phyloP scores from a whole-genome alignment of 2,888 invertebrate genomes.

The Linyphia triangularis region DNA sequence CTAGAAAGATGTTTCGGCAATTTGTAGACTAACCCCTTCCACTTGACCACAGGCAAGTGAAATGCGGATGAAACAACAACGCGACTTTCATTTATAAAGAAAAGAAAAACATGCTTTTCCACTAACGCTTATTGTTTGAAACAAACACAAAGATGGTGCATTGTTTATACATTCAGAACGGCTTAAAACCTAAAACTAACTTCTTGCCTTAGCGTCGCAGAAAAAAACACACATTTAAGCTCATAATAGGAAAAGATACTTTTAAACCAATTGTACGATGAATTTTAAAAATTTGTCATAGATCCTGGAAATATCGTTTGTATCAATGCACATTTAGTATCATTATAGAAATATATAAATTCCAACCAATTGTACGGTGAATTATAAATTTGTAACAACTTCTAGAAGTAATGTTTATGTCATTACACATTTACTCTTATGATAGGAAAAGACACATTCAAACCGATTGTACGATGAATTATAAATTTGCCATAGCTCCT shows the following conservation, averaged over 20 bases:
- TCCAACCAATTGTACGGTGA: too few species aligned
- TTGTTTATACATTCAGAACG: neutral
- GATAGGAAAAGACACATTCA: too few species aligned
- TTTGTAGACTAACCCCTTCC: slow-evolving; percentile 13
- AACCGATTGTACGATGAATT: too few species aligned
- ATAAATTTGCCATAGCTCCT: too few species aligned
- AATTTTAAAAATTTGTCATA: neutral
- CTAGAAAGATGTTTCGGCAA: neutral
- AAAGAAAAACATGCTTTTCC: slow-evolving; percentile 15
- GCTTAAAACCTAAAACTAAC: too few species aligned
- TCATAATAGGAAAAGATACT: neutral
- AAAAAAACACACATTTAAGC: neutral
- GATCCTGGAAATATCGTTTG: neutral
- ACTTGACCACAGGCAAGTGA: slow-evolving; percentile 30
- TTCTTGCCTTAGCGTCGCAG: too few species aligned
- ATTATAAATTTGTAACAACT: too few species aligned
- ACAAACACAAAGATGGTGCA: slow-evolving; percentile 17
- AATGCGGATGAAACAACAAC: slow-evolving; percentile 42
- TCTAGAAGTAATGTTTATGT: too few species aligned
- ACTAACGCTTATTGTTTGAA: slow-evolving; percentile 30
- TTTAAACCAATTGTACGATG: neutral
- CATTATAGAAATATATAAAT: too few species aligned
- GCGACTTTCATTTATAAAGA: slow-evolving; percentile 41
- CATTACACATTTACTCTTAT: too few species aligned
- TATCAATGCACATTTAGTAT: too few species aligned